phyloP scores from a whole-genome alignment of 2,113 vertebrate genomes.

The Pedetes capensis region DNA sequence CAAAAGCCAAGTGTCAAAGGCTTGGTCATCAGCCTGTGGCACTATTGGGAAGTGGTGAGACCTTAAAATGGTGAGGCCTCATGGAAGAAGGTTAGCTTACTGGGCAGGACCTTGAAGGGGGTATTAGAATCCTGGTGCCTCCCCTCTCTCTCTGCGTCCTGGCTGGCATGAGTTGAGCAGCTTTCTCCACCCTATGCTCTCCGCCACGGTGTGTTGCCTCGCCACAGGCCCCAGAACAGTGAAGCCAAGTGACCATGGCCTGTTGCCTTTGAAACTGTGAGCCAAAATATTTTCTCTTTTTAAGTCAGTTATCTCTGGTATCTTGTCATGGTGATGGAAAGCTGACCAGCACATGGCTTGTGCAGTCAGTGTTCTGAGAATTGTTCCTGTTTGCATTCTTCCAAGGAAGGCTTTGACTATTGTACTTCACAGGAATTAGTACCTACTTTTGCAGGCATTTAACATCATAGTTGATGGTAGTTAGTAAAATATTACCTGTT shows the following conservation, averaged over 20 bases:
- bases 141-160: background rate
- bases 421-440: too few relatives aligned
- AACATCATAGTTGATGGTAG: background rate
- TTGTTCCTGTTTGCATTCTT: background rate
- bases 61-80: background rate
- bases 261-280: background rate
- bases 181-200: background rate
- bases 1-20: background rate
- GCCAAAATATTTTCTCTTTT: background rate
- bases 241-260: background rate
- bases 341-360: background rate
- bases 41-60: background rate
- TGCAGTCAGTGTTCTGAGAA: background rate
- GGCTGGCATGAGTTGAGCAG: background rate
- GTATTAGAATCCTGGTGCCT: too few relatives aligned
- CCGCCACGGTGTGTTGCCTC: background rate
- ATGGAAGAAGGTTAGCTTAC: background rate
- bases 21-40: background rate
- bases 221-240: background rate
- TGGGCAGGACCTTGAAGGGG: background rate
- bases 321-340: background rate
- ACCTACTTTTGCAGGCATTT: background rate
- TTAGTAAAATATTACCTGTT: background rate
- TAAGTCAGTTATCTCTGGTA: background rate
- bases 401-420: background rate